phyloP scores from a whole-genome alignment of 2,797 vertebrate species.

The Premnoplex brunnescens region DNA sequence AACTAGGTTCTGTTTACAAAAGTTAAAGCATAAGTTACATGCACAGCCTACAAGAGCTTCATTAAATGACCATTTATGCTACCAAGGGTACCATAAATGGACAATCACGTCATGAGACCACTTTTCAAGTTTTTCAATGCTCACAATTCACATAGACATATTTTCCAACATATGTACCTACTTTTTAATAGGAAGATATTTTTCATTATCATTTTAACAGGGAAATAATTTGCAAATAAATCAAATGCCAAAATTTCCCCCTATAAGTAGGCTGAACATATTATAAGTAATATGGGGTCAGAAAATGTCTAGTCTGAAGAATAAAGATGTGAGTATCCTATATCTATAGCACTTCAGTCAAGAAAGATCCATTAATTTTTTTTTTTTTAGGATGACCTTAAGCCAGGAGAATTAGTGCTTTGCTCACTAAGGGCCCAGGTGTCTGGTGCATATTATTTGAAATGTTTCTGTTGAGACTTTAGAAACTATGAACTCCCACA shows the following conservation, averaged over 20 bases:
- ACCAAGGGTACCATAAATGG: background rate
- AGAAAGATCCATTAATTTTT: background rate
- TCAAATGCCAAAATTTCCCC: background rate
- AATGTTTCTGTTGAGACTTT: background rate
- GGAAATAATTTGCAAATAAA: background rate
- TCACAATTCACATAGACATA: background rate
- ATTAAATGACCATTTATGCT: slow-evolving; percentile 5
- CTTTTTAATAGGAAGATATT: background rate
- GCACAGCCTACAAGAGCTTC: background rate
- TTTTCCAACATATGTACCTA: background rate
- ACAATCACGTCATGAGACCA: background rate
- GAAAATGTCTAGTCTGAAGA: background rate
- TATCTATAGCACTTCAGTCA: background rate
- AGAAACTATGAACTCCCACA: background rate
- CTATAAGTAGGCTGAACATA: background rate
- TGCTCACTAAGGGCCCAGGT: background rate
- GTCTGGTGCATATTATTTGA: background rate
- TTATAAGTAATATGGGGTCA: background rate
- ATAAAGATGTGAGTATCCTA: background rate
- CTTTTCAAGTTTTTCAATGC: background rate
- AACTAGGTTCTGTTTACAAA: slow-evolving; percentile 60
- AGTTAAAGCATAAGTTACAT: slow-evolving; percentile 65
- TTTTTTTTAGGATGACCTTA: background rate
- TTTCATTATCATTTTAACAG: background rate
- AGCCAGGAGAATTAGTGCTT: background rate